Base-by-base conservation (phyloP, 2,888 invertebrate species). In the Cephus rjabovi region DNA sequence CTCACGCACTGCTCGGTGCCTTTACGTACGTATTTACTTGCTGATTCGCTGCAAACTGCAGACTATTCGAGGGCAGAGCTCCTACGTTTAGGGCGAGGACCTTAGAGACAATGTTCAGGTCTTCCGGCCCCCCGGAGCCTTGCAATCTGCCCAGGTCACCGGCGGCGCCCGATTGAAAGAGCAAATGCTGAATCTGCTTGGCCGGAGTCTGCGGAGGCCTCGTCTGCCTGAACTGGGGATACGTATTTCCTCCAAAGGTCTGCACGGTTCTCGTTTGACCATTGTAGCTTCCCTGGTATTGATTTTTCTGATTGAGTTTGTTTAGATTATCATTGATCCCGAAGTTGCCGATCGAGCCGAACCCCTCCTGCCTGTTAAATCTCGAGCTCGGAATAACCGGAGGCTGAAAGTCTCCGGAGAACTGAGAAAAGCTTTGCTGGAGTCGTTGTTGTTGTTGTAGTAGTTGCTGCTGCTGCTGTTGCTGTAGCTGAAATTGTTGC, bases 81-180 rank as follows among this genome's bases (percentile, higher is more conserved):
- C 95, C 95, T 86, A 96, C 96, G 91, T 97, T 96, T 77, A 96
- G 92, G 12, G 96, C 96, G 86, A 97, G 92, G 80, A 97, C 95
- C 92, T 96, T 96, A 74, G 96, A 95, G 68, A 97, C 96, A 86
- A 97, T 95, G 89, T 95, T 96, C 76, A 97, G 92, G 91, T 97
- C 96, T 89, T 96, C 96, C 78, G 94, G 94, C 81, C 92, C 92
- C 83, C 94, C 93, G 73, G 92, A 92, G 37, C 91, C 91, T 37
- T 87, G 86, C 11, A 86, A 87, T 0, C 85, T 83, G 0, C 88
- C 87, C 12, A 91, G 81, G 68, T 91, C 90, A 0, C 86, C 87
- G 71, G 94, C 94, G 70, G 96, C 93, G 68, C 95, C 95, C 75
- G 95, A 95, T 89, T 95, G 95, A 75, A 93, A 93, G 31, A 96